Percentiles rank a stretch among this genome's conserved stretches.
Evolutionary conservation across 2,888 invertebrate species (phyloP).

Genomic region (Rosalia funebris): DNA sequence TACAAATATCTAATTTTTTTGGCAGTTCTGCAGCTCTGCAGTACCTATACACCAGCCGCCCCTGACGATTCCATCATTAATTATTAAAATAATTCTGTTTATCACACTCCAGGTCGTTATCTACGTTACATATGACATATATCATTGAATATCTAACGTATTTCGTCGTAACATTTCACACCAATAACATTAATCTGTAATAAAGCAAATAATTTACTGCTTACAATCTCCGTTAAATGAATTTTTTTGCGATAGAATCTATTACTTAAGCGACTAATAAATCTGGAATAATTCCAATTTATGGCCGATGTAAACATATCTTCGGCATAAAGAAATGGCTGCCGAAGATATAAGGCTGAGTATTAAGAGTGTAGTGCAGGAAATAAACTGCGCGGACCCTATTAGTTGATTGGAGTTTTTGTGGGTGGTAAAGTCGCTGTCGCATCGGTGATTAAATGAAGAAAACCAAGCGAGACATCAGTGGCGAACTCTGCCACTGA

Average conservation of each 20-base stretch:
- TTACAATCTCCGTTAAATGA: neutral
- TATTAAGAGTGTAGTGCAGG: conserved; percentile 21
- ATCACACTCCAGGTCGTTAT: no score
- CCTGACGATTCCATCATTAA: no score
- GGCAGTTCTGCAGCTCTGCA: no score
- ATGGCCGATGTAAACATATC: conserved; percentile 39
- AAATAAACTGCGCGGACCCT: conserved; percentile 26
- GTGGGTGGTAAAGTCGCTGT: conserved; percentile 7
- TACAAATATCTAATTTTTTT: no score
- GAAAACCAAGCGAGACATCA: conserved; percentile 21
- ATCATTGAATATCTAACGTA: no score
- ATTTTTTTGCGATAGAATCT: conserved; percentile 13
- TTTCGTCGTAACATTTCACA: no score
- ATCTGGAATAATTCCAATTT: conserved; percentile 45
- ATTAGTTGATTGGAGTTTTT: conserved; percentile 29
- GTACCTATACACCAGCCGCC: no score
- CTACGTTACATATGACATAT: no score
- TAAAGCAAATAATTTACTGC: conserved; percentile 13
- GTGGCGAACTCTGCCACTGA: conserved; percentile 14
- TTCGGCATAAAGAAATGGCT: conserved; percentile 30
- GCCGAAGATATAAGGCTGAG: conserved; percentile 30
- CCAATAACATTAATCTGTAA: conserved; percentile 11
- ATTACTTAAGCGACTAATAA: conserved; percentile 37
- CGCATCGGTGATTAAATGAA: conserved; percentile 16
- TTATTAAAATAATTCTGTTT: no score